Evolutionary conservation across 2,888 invertebrate genomes (phyloP), one percentile per base, ranked within the genome.

Genomic region (Lycia hirtaria): DNA sequence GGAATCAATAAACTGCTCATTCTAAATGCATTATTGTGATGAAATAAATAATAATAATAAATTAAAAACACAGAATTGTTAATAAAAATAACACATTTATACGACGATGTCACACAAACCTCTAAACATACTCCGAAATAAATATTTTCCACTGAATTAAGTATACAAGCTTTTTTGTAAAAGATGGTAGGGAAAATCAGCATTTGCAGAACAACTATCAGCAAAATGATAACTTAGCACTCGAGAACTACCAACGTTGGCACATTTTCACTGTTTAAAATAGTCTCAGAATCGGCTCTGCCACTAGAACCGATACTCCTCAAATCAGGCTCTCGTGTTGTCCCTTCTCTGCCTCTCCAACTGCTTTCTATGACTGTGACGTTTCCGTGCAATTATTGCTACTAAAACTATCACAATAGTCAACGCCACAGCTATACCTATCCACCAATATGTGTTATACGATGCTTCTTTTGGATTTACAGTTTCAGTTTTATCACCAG

Each of bases 261-360:
- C 87, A 88, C 83, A 78, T 72, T 77, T 77, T 77, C 82, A 84
- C 84, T 80, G 80, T 70, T 74, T 73, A 64, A 68, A 75, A 69
- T 43, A 60, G 66, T 79, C 72, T 76, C 57, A 64, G 59, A 67
- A 86, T 86, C 91, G 90, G 86, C 69, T 78, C 86, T 65, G 56
- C 41, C 74, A 70, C 79, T 91, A 92, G 85, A 92, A 92, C 88
- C 92, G 92, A 88, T 92, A 92, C 73, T 92, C 92, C 75, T 92
- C 92, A 77, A 85, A 92, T 92, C 92, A 92, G 77, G 92, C 89
- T 68, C 78, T 79, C 58, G 89, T 69, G 58, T 82, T 85, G n/a
- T 89, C 84, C 68, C 87, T 87, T 71, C 92, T 80, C 64, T 92
- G 88, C 68, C 84, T 87, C 55, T 92, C 91, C 32, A 92, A 63